phyloP scores from a whole-genome alignment of 2,888 invertebrate genomes.

The Drosophila monieri region DNA sequence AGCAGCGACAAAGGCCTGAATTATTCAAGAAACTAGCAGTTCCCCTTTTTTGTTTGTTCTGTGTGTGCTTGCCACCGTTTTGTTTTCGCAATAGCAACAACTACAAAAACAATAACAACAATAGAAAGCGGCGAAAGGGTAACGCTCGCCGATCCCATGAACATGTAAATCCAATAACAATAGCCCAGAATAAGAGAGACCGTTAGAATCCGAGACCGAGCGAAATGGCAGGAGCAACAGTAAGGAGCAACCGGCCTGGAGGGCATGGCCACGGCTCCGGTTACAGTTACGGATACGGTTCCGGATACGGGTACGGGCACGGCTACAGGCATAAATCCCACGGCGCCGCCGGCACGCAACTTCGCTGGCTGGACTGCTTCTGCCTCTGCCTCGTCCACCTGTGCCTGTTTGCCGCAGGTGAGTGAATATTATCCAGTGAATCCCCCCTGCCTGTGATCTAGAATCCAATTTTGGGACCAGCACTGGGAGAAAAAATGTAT shows the following conservation, averaged over 20 bases:
- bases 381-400: constrained; percentile 39
- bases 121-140: neutral
- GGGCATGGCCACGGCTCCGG: neutral
- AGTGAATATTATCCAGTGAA: constrained; percentile 28
- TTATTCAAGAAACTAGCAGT: constrained; percentile 32
- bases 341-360: constrained; percentile 53
- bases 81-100: constrained; percentile 1
- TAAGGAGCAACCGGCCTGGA: neutral
- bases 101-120: neutral
- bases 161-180: constrained; percentile 3
- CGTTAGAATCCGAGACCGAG: neutral
- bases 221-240: neutral
- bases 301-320: neutral
- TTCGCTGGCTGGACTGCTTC: constrained; percentile 59
- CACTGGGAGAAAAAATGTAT: neutral
- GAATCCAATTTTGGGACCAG: neutral
- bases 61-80: constrained; percentile 23
- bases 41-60: constrained; percentile 22
- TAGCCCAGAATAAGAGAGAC: neutral
- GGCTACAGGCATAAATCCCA: constrained; percentile 50
- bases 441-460: no score
- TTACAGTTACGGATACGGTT: neutral
- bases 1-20: constrained; percentile 22
- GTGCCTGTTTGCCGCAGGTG: constrained; percentile 58
- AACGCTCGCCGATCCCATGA: constrained; percentile 2